Percentiles rank a stretch among this genome's conserved stretches.
Evolutionary conservation across 2,113 vertebrate species (phyloP).

Genomic region (Amia ocellicauda): DNA sequence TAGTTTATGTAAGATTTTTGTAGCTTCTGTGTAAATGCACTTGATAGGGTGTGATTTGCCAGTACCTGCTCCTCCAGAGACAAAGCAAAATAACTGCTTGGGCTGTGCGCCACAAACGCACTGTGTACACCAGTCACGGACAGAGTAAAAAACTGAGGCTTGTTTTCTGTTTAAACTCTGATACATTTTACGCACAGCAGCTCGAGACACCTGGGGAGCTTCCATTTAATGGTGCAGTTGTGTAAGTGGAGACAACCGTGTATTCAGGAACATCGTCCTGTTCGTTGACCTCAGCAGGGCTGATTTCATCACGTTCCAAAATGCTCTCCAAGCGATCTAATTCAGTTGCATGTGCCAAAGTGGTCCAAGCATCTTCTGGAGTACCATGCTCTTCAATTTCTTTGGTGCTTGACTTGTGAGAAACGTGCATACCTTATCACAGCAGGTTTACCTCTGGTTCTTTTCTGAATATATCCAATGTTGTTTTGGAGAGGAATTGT

Average conservation of each 20-base stretch:
- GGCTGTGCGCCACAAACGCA: slow-evolving; percentile 7
- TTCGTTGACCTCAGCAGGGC: slow-evolving; percentile 15
- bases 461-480: slow-evolving; percentile 21
- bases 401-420: slow-evolving; percentile 17
- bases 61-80: slow-evolving; percentile 27
- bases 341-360: slow-evolving; percentile 22
- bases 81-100: slow-evolving; percentile 23
- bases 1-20: slow-evolving; percentile 21
- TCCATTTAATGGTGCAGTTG: slow-evolving; percentile 11
- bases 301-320: not conserved
- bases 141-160: slow-evolving; percentile 23
- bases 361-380: slow-evolving; percentile 24
- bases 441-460: slow-evolving; percentile 6
- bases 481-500: slow-evolving; percentile 17
- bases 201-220: not conserved
- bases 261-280: slow-evolving; percentile 28
- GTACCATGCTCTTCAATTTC: slow-evolving; percentile 17
- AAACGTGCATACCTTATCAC: slow-evolving; percentile 13
- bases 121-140: slow-evolving; percentile 20
- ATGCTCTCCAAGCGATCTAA: slow-evolving; percentile 14
- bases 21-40: slow-evolving; percentile 21
- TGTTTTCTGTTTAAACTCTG: slow-evolving; percentile 23
- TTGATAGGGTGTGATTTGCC: slow-evolving; percentile 32
- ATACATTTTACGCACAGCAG: slow-evolving; percentile 17
- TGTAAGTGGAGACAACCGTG: not conserved